Evolutionary conservation across 2,797 vertebrate genomes (phyloP).

Genomic region (Poliocrania exsul): DNA sequence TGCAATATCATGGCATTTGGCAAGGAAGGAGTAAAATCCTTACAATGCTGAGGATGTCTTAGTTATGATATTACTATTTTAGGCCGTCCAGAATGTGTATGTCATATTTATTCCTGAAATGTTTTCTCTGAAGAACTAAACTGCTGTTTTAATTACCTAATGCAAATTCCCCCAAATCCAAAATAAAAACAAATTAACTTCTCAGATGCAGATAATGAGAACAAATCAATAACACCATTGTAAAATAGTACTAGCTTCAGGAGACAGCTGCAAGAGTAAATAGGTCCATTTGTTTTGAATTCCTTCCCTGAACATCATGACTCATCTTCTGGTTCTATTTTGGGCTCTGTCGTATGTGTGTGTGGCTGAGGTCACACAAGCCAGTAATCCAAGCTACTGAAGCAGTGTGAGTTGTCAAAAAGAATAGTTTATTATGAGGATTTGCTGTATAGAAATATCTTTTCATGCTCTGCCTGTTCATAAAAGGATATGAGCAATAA

Average conservation of each 20-base stretch:
- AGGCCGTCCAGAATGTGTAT: neutral
- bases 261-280: conserved; percentile 51
- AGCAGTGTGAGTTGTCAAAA: neutral
- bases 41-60: neutral
- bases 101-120: neutral
- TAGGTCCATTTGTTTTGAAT: conserved; percentile 64
- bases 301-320: conserved; percentile 64
- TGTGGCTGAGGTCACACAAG: conserved; percentile 37
- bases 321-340: conserved; percentile 59
- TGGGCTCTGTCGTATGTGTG: conserved; percentile 3
- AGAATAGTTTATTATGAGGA: neutral
- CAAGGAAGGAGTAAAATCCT: neutral
- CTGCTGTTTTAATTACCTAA: neutral
- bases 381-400: neutral
- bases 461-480: conserved; percentile 18
- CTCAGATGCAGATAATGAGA: conserved; percentile 18
- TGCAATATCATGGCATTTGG: neutral
- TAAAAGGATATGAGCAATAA: conserved; percentile 44
- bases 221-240: conserved; percentile 44
- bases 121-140: neutral
- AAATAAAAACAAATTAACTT: conserved; percentile 19
- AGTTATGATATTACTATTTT: neutral
- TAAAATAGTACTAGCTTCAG: conserved; percentile 19
- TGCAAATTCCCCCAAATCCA: neutral
- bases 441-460: conserved; percentile 1